A percentile compares a stretch with the other conserved stretches of the same genome.
Evolutionary conservation across 2,888 invertebrate species (phyloP).

Genomic region (Fragum whitleyi): DNA sequence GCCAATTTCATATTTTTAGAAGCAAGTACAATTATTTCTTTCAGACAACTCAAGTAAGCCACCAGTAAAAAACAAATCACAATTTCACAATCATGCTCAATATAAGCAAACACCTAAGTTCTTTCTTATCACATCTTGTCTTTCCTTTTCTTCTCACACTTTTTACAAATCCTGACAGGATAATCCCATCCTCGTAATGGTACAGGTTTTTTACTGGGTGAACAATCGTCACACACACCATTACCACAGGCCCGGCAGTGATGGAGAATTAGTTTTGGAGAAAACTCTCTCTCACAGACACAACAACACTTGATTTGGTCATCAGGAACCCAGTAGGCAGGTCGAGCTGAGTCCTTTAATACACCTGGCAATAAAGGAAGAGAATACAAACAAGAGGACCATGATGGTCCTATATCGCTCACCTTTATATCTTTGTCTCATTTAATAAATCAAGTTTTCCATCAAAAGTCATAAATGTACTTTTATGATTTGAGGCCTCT

Average conservation of each 20-base stretch:
- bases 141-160: slow-evolving; percentile 79
- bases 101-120: no score
- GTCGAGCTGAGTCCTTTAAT: slow-evolving; percentile 91
- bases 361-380: slow-evolving; percentile 69
- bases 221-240: slow-evolving; percentile 89
- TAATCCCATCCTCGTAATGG: slow-evolving; percentile 86
- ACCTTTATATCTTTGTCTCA: no score
- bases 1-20: no score
- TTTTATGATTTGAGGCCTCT: no score
- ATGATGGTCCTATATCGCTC: no score
- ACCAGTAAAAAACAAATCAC: no score
- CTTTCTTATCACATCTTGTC: slow-evolving; percentile 34
- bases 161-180: slow-evolving; percentile 86
- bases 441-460: no score
- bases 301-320: slow-evolving; percentile 89
- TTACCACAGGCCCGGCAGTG: slow-evolving; percentile 91
- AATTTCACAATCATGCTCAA: no score
- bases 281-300: slow-evolving; percentile 89
- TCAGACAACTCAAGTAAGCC: no score
- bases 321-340: slow-evolving; percentile 93
- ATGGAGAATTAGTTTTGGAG: slow-evolving; percentile 86
- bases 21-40: no score
- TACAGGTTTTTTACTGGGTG: slow-evolving; percentile 84
- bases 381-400: not conserved
- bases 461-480: no score